Percentiles rank a stretch among this genome's conserved stretches.
Conservation (phyloP, 1,140 invertebrate genomes). For the Bombus turneri region DNA sequence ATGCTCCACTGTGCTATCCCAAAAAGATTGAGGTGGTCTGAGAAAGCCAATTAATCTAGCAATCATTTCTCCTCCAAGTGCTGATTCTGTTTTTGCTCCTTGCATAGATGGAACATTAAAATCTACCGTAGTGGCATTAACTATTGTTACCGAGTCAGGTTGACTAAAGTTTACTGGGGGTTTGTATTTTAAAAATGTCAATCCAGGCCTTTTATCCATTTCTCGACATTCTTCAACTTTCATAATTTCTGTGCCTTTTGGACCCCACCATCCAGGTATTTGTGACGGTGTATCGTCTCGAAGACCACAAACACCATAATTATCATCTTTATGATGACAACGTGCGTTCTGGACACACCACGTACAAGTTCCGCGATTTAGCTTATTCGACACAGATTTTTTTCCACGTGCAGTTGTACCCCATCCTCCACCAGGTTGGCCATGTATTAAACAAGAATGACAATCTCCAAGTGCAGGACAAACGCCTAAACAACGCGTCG, state of each 20-base stretch:
- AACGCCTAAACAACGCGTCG: constrained; percentile 92
- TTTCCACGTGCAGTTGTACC: constrained; percentile 78
- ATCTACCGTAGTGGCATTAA: constrained; percentile 92
- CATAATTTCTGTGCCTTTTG: constrained; percentile 90
- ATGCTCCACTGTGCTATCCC: constrained; percentile 87
- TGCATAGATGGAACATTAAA: constrained; percentile 87
- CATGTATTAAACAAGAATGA: constrained; percentile 93
- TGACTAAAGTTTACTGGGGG: constrained; percentile 92
- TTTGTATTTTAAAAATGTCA: constrained; percentile 94
- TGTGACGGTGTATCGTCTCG: constrained; percentile 89
- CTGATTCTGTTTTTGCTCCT: constrained; percentile 85
- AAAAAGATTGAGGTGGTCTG: constrained; percentile 86
- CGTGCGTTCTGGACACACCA: constrained; percentile 96
- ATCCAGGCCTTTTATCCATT: constrained; percentile 91
- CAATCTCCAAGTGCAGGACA: constrained; percentile 94
- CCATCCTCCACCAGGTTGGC: constrained; percentile 81
- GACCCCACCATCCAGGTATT: constrained; percentile 94
- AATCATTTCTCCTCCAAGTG: constrained; percentile 87
- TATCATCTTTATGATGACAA: constrained; percentile 94
- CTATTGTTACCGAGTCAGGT: constrained; percentile 92
- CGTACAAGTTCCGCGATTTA: constrained; percentile 90
- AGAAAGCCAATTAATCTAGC: constrained; percentile 91
- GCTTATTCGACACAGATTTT: constrained; percentile 88
- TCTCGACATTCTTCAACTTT: constrained; percentile 90
- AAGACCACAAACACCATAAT: constrained; percentile 90